Percentiles rank a stretch among this genome's conserved stretches.
Conservation (phyloP, 1,140 invertebrate species). For the Spodoptera frugiperda region DNA sequence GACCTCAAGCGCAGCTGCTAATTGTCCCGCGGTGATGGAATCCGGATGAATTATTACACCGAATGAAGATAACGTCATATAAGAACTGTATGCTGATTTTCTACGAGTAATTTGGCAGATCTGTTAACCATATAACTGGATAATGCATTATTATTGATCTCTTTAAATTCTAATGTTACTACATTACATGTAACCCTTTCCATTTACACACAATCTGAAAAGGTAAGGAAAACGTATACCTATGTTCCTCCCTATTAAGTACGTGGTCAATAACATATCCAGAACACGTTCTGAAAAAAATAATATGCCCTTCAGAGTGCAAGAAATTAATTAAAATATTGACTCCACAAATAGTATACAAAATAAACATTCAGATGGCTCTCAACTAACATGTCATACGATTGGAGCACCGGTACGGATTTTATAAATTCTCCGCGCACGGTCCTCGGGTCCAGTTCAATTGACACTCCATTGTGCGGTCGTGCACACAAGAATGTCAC, state of each 20-base stretch:
- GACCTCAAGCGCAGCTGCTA: slow-evolving; percentile 12
- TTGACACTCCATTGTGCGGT: slow-evolving; percentile 19
- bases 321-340: slow-evolving; percentile 6
- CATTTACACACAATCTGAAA: no score
- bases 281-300: no score
- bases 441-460: slow-evolving; percentile 19
- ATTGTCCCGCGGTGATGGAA: not conserved
- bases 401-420: not conserved
- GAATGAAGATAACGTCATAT: not conserved
- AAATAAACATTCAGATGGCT: not conserved
- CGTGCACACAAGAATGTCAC: slow-evolving; percentile 18
- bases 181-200: no score
- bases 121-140: no score
- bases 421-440: slow-evolving; percentile 18
- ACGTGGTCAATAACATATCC: no score
- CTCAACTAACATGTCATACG: not conserved
- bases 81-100: no score
- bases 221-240: no score
- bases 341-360: not conserved
- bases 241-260: no score
- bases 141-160: no score
- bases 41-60: not conserved
- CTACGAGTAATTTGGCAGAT: no score
- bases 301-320: no score
- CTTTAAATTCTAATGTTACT: no score